Base-by-base conservation (phyloP, 2,888 invertebrate genomes). In the Iselma pallidipennis region DNA sequence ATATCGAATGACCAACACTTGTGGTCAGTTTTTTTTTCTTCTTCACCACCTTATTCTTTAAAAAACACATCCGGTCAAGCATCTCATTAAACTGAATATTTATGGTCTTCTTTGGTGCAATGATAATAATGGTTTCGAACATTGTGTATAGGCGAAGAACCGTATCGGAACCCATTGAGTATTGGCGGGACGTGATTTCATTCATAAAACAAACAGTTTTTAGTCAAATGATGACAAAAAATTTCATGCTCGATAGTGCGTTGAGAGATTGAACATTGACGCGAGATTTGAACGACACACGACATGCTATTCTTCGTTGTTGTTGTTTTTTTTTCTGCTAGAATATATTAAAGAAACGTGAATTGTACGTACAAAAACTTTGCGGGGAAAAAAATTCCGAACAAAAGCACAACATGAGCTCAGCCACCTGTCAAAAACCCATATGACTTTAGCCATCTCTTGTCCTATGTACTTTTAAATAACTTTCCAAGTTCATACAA, bases 141-240 rank as follows among this genome's bases (percentile, higher is more conserved):
- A 28, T 54, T 23, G 49, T 48, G 33, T 37, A 33, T 5, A 16
- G 1, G 16, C 61, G 49, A 12, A 49, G 42, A 49, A 66, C 42
- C 61, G 63, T 61, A 28, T 52, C 61, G 51, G 53, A 16, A 51
- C 28, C 59, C 57, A 59, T 64, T 57, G 66, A 61, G 57, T 61
- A 63, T 63, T 57, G 59, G 57, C 57, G 60, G 57, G 58, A 66
- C 66, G 66, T 66, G 64, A 61, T 51, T 65, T 58, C 63, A 67
- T 65, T 65, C 65, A 65, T 65, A 67, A 67, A 65, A 67, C 62
- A 64, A 64, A 64, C 60, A 63, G 31, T 51, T 63, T 62, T 62
- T 58, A 23, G 7, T 26, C 14, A 31, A 37, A 49, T 31, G 45
- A 26, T 33, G 49, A 55, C 50, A 59, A 59, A 59, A 59, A 50